Percentiles rank a stretch among this genome's conserved stretches.
These are phyloP conservation scores for Cephonodes hylas DNA, from an alignment of 2,888 invertebrate species.

Conservation along the genomic window DNA sequence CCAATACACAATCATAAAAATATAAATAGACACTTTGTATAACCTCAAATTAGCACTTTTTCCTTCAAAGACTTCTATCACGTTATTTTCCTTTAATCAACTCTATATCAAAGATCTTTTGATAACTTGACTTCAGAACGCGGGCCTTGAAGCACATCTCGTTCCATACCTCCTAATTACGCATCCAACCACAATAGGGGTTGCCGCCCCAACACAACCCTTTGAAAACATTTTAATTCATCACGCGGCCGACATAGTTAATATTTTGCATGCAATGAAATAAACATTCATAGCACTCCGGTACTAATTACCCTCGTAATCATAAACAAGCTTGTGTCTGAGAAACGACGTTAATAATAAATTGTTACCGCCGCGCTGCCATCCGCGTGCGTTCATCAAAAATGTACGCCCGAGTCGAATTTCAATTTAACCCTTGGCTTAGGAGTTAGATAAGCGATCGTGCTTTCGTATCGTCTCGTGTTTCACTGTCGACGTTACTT, in stretches of 20 bases:
- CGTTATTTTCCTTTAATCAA: neutral
- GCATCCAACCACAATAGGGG: neutral
- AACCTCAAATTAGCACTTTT: neutral
- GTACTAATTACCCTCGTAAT: neutral
- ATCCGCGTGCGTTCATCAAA: neutral
- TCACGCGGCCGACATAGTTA: neutral
- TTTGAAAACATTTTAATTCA: neutral
- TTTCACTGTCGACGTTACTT: neutral
- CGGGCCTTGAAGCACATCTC: neutral
- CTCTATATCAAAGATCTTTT: neutral
- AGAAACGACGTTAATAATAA: neutral
- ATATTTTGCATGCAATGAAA: neutral
- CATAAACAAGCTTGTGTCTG: neutral
- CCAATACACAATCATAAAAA: too few species aligned
- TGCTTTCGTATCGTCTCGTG: neutral
- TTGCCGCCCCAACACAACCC: neutral
- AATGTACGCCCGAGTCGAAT: neutral
- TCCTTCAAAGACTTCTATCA: neutral
- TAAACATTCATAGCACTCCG: neutral
- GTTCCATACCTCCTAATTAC: neutral
- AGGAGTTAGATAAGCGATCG: neutral
- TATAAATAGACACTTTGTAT: too few species aligned
- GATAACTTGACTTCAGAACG: neutral
- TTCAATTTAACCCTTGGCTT: neutral
- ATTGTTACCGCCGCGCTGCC: neutral